A percentile compares a stretch with the other conserved stretches of the same genome.
These are phyloP conservation scores for Poicephalus gulielmi DNA, from an alignment of 2,113 vertebrate species.

Conservation along the genomic window DNA sequence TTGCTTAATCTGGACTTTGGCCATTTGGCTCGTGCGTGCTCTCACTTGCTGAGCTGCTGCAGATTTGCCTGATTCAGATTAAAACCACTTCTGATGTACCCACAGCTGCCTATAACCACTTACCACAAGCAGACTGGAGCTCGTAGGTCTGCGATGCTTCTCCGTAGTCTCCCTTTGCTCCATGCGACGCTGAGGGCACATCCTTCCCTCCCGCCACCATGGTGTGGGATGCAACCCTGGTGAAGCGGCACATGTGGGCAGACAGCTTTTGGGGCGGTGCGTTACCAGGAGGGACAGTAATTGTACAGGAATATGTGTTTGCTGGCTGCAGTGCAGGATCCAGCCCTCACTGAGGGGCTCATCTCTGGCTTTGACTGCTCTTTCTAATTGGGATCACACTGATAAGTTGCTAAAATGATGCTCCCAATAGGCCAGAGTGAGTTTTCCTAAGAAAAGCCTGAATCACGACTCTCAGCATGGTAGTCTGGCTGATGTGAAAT, in stretches of 20 bases:
- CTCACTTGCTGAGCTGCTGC: background rate
- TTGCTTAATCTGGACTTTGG: background rate
- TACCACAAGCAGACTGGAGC: rapidly evolving
- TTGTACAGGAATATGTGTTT: background rate
- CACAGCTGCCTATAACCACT: background rate
- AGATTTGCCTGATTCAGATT: constrained; percentile 2
- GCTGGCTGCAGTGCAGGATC: background rate
- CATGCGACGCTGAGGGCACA: rapidly evolving
- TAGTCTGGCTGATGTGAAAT: constrained; percentile 36
- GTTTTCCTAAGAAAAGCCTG: background rate
- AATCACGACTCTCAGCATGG: constrained; percentile 32
- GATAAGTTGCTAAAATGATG: background rate
- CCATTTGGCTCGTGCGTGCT: background rate
- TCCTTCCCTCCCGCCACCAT: rapidly evolving
- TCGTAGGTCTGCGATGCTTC: background rate
- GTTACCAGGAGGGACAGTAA: background rate
- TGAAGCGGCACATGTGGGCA: rapidly evolving
- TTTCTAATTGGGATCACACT: constrained; percentile 28
- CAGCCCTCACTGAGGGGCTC: background rate
- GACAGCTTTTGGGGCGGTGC: background rate
- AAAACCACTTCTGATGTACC: background rate
- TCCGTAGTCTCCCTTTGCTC: background rate
- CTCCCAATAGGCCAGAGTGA: background rate
- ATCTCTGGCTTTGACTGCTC: background rate
- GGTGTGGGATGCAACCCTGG: rapidly evolving